A percentile compares a stretch with the other conserved stretches of the same genome.
phyloP scores from a whole-genome alignment of 2,797 vertebrate genomes.

The Helostoma temminkii region DNA sequence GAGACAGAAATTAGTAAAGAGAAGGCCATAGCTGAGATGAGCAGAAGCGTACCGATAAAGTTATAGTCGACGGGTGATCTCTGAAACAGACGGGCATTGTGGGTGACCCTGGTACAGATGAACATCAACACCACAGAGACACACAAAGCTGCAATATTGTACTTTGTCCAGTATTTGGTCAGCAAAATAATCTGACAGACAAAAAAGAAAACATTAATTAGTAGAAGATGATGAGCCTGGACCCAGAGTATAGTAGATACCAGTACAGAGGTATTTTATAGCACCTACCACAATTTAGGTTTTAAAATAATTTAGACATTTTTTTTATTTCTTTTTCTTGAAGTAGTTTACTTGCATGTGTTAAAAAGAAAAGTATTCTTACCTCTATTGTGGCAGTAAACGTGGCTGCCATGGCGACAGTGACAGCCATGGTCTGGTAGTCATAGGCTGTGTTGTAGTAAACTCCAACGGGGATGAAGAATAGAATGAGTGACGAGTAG shows the following conservation, averaged over 20 bases:
- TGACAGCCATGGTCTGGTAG: slow-evolving; percentile 89
- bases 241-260: background rate
- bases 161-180: slow-evolving; percentile 88
- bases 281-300: background rate
- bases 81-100: slow-evolving; percentile 79
- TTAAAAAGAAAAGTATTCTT: slow-evolving; percentile 41
- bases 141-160: slow-evolving; percentile 77
- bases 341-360: background rate
- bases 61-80: slow-evolving; percentile 81
- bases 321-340: too few relatives aligned
- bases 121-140: slow-evolving; percentile 84
- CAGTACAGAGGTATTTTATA: background rate
- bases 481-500: slow-evolving; percentile 86
- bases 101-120: slow-evolving; percentile 81
- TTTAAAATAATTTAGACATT: too few relatives aligned
- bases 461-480: slow-evolving; percentile 86
- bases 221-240: background rate
- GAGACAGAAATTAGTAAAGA: background rate
- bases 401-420: slow-evolving; percentile 82
- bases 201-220: slow-evolving; percentile 14
- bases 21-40: background rate
- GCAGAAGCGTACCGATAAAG: slow-evolving; percentile 85
- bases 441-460: slow-evolving; percentile 79
- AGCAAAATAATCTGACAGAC: slow-evolving; percentile 84
- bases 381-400: slow-evolving; percentile 89